Evolutionary conservation across 2,888 invertebrate species (phyloP).

Genomic region (Oconnorella tubifera): DNA sequence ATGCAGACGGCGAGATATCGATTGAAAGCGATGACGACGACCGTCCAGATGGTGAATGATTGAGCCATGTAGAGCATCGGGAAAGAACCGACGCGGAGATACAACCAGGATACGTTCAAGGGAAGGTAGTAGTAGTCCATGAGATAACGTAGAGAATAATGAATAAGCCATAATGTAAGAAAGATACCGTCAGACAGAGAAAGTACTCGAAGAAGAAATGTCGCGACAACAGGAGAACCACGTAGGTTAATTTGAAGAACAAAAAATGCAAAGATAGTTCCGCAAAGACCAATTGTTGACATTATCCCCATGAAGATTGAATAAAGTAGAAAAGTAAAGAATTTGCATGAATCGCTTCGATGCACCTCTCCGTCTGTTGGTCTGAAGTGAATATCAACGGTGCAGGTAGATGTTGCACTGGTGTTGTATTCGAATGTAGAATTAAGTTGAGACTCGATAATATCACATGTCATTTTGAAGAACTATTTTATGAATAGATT

Average conservation of each 20-base stretch:
- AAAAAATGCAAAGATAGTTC: slow-evolving; percentile 30
- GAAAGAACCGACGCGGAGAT: slow-evolving; percentile 31
- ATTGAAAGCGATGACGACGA: slow-evolving; percentile 36
- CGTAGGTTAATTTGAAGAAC: slow-evolving; percentile 26
- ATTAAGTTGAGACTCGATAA: too few relatives aligned
- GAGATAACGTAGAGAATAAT: slow-evolving; percentile 29
- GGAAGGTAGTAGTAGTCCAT: slow-evolving; percentile 14
- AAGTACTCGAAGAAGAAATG: slow-evolving; percentile 33
- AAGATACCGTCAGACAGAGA: slow-evolving; percentile 34
- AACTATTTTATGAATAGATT: too few relatives aligned
- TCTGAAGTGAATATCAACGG: too few relatives aligned
- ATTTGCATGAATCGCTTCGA: too few relatives aligned
- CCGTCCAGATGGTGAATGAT: slow-evolving; percentile 36
- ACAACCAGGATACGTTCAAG: slow-evolving; percentile 21
- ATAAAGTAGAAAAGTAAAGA: slow-evolving; percentile 28
- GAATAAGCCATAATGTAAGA: slow-evolving; percentile 31
- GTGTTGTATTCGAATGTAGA: too few relatives aligned
- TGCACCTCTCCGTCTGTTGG: too few relatives aligned
- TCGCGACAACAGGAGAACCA: slow-evolving; percentile 28
- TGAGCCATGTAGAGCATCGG: slow-evolving; percentile 36
- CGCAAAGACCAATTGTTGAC: slow-evolving; percentile 27
- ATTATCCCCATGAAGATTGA: slow-evolving; percentile 22
- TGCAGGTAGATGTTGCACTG: too few relatives aligned
- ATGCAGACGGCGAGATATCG: slow-evolving; percentile 37
- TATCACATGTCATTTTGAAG: too few relatives aligned